These are phyloP conservation scores for Gorsachius goisagi DNA, from an alignment of 2,113 vertebrate genomes.

Conservation along the genomic window DNA sequence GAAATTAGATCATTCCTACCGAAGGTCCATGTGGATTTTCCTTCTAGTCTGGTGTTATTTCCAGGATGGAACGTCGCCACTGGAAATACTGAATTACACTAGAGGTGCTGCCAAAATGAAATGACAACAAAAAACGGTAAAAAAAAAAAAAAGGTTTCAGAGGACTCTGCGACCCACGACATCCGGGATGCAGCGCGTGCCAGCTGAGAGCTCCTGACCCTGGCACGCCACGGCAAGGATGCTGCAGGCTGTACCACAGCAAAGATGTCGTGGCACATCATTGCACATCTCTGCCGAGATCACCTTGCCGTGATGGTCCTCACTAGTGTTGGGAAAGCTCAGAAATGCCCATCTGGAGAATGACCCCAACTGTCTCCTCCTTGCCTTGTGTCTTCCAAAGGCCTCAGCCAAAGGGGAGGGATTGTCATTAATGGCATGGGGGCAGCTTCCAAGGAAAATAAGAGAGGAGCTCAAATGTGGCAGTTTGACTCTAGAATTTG, in stretches of 20 bases:
- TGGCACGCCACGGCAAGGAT: not conserved
- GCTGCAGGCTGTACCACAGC: not conserved
- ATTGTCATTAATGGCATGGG: not conserved
- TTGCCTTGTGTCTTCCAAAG: not conserved
- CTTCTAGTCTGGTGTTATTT: not conserved
- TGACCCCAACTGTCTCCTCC: not conserved
- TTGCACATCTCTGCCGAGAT: not conserved
- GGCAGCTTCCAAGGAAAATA: not conserved
- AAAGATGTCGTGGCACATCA: accelerated
- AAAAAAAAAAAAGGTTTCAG: not conserved
- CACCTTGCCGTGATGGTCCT: not conserved
- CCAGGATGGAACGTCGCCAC: not conserved
- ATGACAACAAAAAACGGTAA: not conserved
- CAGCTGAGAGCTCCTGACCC: not conserved
- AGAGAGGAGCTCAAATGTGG: not conserved
- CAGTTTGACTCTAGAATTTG: not conserved
- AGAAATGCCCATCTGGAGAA: not conserved
- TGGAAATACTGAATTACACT: constrained; percentile 21
- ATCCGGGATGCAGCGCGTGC: not conserved
- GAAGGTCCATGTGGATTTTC: not conserved
- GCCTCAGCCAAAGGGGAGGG: not conserved
- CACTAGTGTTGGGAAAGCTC: not conserved
- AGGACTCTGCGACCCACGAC: not conserved
- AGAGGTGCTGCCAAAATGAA: not conserved
- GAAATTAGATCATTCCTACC: not conserved